Evolutionary conservation across 2,888 invertebrate genomes (phyloP).

Genomic region (Sphecodes monilicornis): DNA sequence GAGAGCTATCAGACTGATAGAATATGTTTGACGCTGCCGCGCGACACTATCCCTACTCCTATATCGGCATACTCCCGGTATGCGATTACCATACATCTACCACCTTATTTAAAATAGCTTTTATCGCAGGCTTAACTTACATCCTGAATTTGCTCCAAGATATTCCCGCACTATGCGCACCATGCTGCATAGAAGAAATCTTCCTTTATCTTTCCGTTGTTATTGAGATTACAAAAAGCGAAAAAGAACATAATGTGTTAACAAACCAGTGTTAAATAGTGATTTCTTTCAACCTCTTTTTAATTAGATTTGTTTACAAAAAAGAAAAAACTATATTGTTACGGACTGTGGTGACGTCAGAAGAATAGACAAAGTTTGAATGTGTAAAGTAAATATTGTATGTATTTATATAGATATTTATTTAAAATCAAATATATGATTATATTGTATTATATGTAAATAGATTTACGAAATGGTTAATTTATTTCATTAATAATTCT

Average conservation of each 20-base stretch:
- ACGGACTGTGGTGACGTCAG: too few species aligned
- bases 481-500: too few species aligned
- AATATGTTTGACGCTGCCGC: slow-evolving; percentile 73
- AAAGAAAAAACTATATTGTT: too few species aligned
- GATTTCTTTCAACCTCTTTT: neutral
- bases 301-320: neutral
- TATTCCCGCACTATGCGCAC: neutral
- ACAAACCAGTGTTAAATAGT: neutral
- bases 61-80: slow-evolving; percentile 37
- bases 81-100: slow-evolving; percentile 77
- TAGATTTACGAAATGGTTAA: too few species aligned
- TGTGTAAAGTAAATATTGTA: too few species aligned
- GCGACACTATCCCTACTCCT: slow-evolving; percentile 38
- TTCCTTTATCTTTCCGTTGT: slow-evolving; percentile 8
- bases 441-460: too few species aligned
- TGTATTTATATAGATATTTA: too few species aligned
- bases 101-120: slow-evolving; percentile 79
- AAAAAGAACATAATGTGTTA: neutral
- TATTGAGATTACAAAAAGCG: neutral
- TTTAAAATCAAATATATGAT: too few species aligned
- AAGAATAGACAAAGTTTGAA: too few species aligned
- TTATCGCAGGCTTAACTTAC: slow-evolving; percentile 74
- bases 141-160: slow-evolving; percentile 50
- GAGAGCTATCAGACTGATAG: slow-evolving; percentile 81
- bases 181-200: neutral